Conservation (phyloP, 2,797 vertebrate genomes). For the Erpetoichthys calabaricus region DNA sequence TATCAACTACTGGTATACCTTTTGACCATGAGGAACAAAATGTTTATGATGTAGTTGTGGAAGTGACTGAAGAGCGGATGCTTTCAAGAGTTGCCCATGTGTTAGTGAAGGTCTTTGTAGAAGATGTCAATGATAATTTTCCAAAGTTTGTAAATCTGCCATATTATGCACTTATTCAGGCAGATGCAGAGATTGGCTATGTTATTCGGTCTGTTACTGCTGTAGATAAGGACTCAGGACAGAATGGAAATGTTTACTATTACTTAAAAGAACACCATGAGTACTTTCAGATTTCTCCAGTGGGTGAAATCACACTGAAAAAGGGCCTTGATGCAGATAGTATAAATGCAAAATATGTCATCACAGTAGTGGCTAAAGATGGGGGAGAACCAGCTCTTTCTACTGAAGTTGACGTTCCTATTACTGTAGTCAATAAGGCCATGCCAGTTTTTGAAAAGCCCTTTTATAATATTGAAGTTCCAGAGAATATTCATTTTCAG, state of each 20-base stretch:
- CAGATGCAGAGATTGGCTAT: slow-evolving; percentile 69
- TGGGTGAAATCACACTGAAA: slow-evolving; percentile 74
- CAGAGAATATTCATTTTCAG: slow-evolving; percentile 76
- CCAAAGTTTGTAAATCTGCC: slow-evolving; percentile 87
- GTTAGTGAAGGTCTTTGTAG: slow-evolving; percentile 66
- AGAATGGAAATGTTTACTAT: slow-evolving; percentile 72
- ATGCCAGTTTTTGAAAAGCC: slow-evolving; percentile 90
- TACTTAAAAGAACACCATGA: slow-evolving; percentile 69
- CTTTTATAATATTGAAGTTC: slow-evolving; percentile 88
- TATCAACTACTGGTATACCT: slow-evolving; percentile 78
- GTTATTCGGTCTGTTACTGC: slow-evolving; percentile 72
- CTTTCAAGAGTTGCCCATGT: slow-evolving; percentile 64
- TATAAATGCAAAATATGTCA: slow-evolving; percentile 67
- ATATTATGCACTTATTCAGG: slow-evolving; percentile 78
- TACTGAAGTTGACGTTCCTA: slow-evolving; percentile 63
- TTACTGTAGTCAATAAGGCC: slow-evolving; percentile 85
- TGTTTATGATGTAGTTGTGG: slow-evolving; percentile 72
- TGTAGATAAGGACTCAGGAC: slow-evolving; percentile 69
- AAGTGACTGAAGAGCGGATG: slow-evolving; percentile 69
- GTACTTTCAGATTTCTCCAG: slow-evolving; percentile 66
- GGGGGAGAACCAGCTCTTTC: slow-evolving; percentile 71
- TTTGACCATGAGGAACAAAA: slow-evolving; percentile 84
- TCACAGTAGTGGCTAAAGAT: slow-evolving; percentile 73
- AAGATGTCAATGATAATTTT: slow-evolving; percentile 81
- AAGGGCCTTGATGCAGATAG: slow-evolving; percentile 72